Evolutionary conservation across 2,113 vertebrate species (phyloP).

Genomic region (Muscicapa adusta): DNA sequence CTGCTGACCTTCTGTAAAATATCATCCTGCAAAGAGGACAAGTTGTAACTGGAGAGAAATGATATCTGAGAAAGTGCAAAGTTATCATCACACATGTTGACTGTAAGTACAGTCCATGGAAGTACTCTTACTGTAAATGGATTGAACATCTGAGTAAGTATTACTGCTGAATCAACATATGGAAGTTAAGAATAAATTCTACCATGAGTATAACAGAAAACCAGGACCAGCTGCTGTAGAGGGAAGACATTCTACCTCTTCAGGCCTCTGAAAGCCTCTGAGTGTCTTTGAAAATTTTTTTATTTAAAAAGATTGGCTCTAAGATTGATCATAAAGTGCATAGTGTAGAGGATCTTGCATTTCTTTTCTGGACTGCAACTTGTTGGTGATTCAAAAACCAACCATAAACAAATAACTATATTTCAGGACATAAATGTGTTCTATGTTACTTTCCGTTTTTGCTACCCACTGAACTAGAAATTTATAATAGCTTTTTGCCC

Average conservation of each 20-base stretch:
- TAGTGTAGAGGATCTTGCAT: neutral
- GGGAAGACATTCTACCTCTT: neutral
- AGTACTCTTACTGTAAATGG: neutral
- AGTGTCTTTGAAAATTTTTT: neutral
- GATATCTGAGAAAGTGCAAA: neutral
- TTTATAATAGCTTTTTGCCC: neutral
- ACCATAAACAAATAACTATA: neutral
- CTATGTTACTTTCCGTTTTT: neutral
- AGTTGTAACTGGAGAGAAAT: neutral
- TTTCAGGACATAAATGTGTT: neutral
- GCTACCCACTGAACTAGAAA: neutral
- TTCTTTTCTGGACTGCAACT: neutral
- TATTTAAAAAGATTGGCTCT: accelerated
- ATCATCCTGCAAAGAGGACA: neutral
- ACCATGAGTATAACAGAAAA: neutral
- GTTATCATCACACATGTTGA: neutral
- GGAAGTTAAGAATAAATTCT: neutral
- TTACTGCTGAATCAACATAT: neutral
- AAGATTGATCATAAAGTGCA: neutral
- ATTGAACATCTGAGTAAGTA: neutral
- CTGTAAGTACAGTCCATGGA: neutral
- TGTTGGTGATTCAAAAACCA: neutral
- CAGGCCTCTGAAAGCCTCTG: neutral
- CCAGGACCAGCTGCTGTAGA: neutral
- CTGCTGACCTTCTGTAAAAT: neutral